Conservation (phyloP, 35 echinoderm and acorn worm species). For the Chiridota heheva region DNA sequence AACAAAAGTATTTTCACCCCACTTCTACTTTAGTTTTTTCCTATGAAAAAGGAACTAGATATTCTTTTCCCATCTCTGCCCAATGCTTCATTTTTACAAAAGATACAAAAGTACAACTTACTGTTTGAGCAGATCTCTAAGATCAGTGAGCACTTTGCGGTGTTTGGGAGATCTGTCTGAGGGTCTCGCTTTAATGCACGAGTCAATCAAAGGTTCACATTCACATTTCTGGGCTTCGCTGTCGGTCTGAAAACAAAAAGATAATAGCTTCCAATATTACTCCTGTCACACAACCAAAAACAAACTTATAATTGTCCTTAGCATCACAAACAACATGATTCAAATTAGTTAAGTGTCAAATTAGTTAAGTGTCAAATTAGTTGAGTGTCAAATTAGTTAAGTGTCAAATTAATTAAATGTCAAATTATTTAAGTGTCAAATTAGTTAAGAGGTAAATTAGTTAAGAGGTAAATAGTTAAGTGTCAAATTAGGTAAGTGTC, state of each 20-base stretch:
- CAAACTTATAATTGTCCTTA: too few relatives aligned
- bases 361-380: too few relatives aligned
- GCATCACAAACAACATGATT: too few relatives aligned
- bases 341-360: too few relatives aligned
- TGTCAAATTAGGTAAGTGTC: too few relatives aligned
- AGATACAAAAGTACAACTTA: conserved; percentile 11
- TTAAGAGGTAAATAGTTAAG: too few relatives aligned
- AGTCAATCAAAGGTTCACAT: conserved; percentile 74
- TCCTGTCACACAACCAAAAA: too few relatives aligned
- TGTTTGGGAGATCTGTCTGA: conserved; percentile 60
- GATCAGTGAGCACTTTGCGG: conserved; percentile 49
- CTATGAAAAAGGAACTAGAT: background rate
- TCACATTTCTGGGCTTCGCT: conserved; percentile 50
- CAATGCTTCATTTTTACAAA: background rate
- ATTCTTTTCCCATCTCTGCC: background rate
- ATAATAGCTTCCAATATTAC: too few relatives aligned
- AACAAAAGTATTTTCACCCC: background rate
- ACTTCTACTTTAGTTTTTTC: background rate
- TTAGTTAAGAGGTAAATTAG: too few relatives aligned
- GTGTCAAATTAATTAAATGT: too few relatives aligned
- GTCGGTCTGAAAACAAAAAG: background rate
- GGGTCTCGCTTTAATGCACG: conserved; percentile 62
- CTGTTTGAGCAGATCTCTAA: conserved; percentile 75
- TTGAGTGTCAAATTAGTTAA: too few relatives aligned
- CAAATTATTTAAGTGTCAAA: too few relatives aligned